Base-by-base conservation (phyloP, 1,140 invertebrate species). In the Eriosoma lanigerum region DNA sequence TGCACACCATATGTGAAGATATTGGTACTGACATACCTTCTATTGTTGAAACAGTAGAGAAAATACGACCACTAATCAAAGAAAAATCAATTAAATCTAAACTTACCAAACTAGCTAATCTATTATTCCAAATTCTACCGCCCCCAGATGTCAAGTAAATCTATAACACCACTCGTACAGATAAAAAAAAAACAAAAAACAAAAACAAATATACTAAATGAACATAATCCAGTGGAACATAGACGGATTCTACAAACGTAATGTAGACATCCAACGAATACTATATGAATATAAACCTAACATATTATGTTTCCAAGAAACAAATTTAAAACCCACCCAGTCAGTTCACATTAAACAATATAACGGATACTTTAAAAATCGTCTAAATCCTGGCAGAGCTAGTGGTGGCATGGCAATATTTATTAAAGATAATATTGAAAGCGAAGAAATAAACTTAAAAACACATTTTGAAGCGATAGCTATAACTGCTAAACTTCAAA, bases 141-240 rank as follows among this genome's bases (percentile, higher is more conserved):
- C n/a, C 24, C 24, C 21, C 24, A 10, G 24, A 58, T 8, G 21
- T n/a, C 1, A 24, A 21, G 0, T 29, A 62, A 38, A 29, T 9
- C 60, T 62, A 1, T 17, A 19, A 17, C 17, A 19, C 6, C 15
- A 38, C 8, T 0, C 8, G 0, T 29, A 29, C 29, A 15, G 15
- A 19, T 19, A 62, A 32, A 13, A 15, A 10, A 17, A 26, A 29
- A 17, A n/a, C n/a, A 62, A 21, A 58, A 24, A 24, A 24, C 8
- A 24, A 60, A 26, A 24, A 12, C 17, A 2, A 26, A 26, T 9
- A 60, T 26, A 1, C 13, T 13, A 32, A 19, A 70, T 12, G 9
- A 48, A n/a, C 12, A 48, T 48, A 48, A 70, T 48, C 12, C 64
- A 68, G 24, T 68, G 13, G 64, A 68, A 46, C 38, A 21, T 68